phyloP scores from a whole-genome alignment of 2,888 invertebrate species.

The Portevinia maculata region DNA sequence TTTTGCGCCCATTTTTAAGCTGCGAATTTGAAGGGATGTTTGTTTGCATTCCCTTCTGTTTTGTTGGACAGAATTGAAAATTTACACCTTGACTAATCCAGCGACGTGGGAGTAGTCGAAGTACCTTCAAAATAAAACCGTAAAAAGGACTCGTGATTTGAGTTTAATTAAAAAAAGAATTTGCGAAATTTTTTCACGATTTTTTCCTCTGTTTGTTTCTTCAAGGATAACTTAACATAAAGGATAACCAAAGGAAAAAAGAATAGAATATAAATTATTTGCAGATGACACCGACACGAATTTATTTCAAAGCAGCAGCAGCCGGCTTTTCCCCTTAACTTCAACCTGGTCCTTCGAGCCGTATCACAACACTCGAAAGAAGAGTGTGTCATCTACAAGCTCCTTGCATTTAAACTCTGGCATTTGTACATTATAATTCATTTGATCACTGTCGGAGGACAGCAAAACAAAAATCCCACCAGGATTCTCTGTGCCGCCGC shows the following conservation, averaged over 20 bases:
- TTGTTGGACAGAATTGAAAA: constrained; percentile 44
- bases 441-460: constrained; percentile 62
- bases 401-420: constrained; percentile 62
- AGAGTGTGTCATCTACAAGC: constrained; percentile 54
- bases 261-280: constrained; percentile 56
- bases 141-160: constrained; percentile 56
- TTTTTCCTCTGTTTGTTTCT: background rate
- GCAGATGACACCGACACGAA: constrained; percentile 58
- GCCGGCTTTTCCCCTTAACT: background rate
- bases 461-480: constrained; percentile 29
- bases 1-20: constrained; percentile 29
- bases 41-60: constrained; percentile 39
- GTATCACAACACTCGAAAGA: constrained; percentile 34
- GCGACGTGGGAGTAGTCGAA: constrained; percentile 25
- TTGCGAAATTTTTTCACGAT: constrained; percentile 57
- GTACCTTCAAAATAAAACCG: constrained; percentile 16
- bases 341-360: constrained; percentile 24
- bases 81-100: constrained; percentile 68
- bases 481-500: constrained; percentile 3
- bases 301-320: background rate
- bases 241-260: constrained; percentile 41
- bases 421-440: constrained; percentile 68
- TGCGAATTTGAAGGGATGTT: constrained; percentile 38
- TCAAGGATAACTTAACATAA: constrained; percentile 50
- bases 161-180: constrained; percentile 69